phyloP scores from a whole-genome alignment of 2,113 vertebrate species.

The Gobius niger region DNA sequence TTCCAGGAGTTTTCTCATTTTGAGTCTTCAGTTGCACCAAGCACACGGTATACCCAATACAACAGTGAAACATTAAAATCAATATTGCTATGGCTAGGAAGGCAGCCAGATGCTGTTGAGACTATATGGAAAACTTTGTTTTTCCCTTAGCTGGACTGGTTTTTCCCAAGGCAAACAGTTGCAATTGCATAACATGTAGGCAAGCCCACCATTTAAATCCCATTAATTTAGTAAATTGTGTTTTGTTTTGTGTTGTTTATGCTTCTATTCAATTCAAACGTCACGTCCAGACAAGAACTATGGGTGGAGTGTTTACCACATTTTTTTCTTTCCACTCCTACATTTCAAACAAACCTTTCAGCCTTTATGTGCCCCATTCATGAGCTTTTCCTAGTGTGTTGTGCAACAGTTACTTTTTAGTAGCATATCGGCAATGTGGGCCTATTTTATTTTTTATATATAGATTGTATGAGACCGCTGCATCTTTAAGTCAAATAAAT shows the following conservation, averaged over 20 bases:
- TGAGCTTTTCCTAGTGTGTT: too few relatives aligned
- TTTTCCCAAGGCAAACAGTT: background rate
- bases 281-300: conserved; percentile 38
- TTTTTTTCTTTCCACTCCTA: conserved; percentile 42
- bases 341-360: conserved; percentile 49
- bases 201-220: conserved; percentile 27
- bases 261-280: conserved; percentile 9
- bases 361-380: conserved; percentile 3
- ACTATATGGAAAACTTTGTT: background rate
- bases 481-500: too few relatives aligned
- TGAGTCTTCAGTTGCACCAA: background rate
- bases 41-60: too few relatives aligned
- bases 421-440: too few relatives aligned
- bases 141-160: background rate
- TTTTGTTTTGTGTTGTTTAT: conserved; percentile 32
- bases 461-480: too few relatives aligned
- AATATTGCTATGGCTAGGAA: background rate
- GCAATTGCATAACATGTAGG: background rate
- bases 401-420: too few relatives aligned
- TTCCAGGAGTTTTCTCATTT: conserved; percentile 15
- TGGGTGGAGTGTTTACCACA: conserved; percentile 51
- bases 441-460: too few relatives aligned
- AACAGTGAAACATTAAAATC: background rate
- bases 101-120: background rate
- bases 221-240: conserved; percentile 12